Evolutionary conservation across 2,113 vertebrate genomes (phyloP), one percentile per base, ranked within the genome.

Genomic region (Micromys minutus): DNA sequence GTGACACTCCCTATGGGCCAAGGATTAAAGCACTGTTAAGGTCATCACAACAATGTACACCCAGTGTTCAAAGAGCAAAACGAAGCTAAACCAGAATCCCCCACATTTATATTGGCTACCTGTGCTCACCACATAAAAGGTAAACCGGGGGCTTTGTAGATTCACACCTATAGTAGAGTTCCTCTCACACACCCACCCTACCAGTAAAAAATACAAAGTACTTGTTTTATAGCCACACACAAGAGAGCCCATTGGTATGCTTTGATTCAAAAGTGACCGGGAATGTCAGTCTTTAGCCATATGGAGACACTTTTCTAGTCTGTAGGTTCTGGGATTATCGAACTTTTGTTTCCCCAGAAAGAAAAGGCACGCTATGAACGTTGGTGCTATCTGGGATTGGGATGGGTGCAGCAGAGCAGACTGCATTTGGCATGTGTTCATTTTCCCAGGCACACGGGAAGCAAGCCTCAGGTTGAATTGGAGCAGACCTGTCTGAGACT

Each of bases 241-340:
- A 94, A 94, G 91, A 95, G 96, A 96, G 63, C 17, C 45, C 22
- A 93, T 89, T 65, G 91, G 89, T 95, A 42, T 88, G n/a, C 24
- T 65, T 94, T 57, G 67, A 75, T 57, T 84, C 65, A 89, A 92
- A 91, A 94, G 47, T 89, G 79, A 79, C 69, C 19, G n/a, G 72
- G 81, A 94, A 81, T 88, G 21, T 91, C 81, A 75, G 89, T 94
- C 42, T 95, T 94, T 93, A 90, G 80, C 81, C 12, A 87, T 47
- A 65, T 69, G 17, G 47, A 50, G 75, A 83, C 50, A 9, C 69
- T 36, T 13, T 83, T 83, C 80, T 39, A 34, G 61, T 61, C 63
- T 17, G 42, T 55, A 91, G 29, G 57, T 24, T 59, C 47, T 36
- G 63, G 47, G 13, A 57, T 74, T 47, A 36, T 47, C 55, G 45